These are phyloP conservation scores for Euproctis similis DNA, from an alignment of 2,888 invertebrate species.

Conservation along the genomic window DNA sequence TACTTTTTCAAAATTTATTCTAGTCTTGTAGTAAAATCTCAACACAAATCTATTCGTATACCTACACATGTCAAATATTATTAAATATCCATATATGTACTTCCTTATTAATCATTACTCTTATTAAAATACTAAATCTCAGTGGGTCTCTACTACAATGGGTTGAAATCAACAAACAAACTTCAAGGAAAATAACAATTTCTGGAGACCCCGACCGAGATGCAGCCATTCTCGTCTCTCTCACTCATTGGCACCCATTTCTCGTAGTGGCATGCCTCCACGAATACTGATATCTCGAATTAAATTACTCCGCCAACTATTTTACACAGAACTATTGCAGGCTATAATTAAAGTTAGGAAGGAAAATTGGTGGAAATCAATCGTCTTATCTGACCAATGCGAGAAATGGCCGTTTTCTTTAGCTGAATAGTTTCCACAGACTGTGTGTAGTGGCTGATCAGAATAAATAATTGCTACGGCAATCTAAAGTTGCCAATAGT, in stretches of 20 bases:
- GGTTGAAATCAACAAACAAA: too few relatives aligned
- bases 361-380: conserved; percentile 72
- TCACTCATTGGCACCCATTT: conserved; percentile 43
- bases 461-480: conserved; percentile 74
- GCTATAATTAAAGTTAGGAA: conserved; percentile 73
- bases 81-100: too few relatives aligned
- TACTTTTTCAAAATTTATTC: too few relatives aligned
- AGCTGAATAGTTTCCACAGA: conserved; percentile 65
- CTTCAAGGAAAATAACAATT: conserved; percentile 38
- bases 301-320: conserved; percentile 73
- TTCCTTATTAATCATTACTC: too few relatives aligned
- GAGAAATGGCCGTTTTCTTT: conserved; percentile 73
- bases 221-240: conserved; percentile 25
- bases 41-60: too few relatives aligned
- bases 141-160: too few relatives aligned
- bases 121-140: too few relatives aligned
- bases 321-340: conserved; percentile 73
- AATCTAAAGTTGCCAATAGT: conserved; percentile 60
- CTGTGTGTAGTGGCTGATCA: conserved; percentile 66
- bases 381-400: conserved; percentile 74
- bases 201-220: conserved; percentile 25
- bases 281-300: conserved; percentile 67
- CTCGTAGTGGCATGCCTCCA: conserved; percentile 52
- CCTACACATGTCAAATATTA: too few relatives aligned
- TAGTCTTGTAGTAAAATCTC: too few relatives aligned